Evolutionary conservation across 2,113 vertebrate species (phyloP), one percentile per base, ranked within the genome.

Genomic region (Sylvia atricapilla): DNA sequence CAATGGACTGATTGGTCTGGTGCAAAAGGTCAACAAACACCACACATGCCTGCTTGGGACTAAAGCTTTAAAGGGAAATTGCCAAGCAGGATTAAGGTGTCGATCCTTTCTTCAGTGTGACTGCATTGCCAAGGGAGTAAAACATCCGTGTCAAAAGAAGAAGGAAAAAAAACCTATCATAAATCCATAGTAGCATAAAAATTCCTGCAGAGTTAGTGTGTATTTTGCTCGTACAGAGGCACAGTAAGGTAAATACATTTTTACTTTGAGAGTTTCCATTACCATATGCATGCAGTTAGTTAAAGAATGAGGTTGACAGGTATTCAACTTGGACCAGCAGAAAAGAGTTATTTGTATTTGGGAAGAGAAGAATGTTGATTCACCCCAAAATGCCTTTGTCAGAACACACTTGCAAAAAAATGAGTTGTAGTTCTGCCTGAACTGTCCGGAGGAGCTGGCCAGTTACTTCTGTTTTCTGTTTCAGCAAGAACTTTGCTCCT

Each of bases 11-110:
- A 96, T 46, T 86, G 82, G 72, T 87, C 75, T 94, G 67, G 90
- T 97, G 90, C 87, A 91, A 95, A 97, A 96, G 91, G 92, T 97
- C 95, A 96, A 66, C 89, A 93, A 90, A 92, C 89, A 94, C 94
- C 88, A 66, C 64, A 87, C 39, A 88, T 93, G 93, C 73, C 79
- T 95, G 73, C 63, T 44, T 95, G 64, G 62, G 75, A 94, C 77
- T 59, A 78, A 96, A 96, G 75, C 27, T 94, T 62, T 64, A 76
- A 94, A 75, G 64, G n/a, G 41, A 96, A 95, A 92, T 70, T 94
- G 43, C 86, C 53, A 90, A 88, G 68, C 33, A 88, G 76, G 82
- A 84, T 89, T 96, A 96, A 73, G 58, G 76, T 91, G 64, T 74
- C 77, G 94, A 25, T 95, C 96, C 67, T 96, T 82, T 88, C 67